These are phyloP conservation scores for Halichoerus grypus DNA, from an alignment of 2,113 vertebrate genomes.

Conservation along the genomic window DNA sequence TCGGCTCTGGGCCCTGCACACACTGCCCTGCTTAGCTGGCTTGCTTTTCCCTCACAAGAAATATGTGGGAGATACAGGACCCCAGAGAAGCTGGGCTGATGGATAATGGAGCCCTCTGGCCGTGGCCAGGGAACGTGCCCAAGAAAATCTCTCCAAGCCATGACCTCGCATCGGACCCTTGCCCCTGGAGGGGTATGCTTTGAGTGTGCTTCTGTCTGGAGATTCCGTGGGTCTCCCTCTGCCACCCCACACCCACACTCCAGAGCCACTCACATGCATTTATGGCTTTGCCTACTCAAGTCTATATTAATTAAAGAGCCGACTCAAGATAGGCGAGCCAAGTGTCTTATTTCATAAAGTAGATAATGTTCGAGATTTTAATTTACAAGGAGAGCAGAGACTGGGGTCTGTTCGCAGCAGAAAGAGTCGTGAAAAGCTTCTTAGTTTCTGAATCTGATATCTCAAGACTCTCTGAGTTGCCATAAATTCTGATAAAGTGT, in stretches of 20 bases:
- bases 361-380: conserved; percentile 81
- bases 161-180: background rate
- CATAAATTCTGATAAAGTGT: conserved; percentile 90
- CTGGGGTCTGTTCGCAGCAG: conserved; percentile 69
- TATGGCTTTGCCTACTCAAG: conserved; percentile 46
- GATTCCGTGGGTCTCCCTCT: fast-evolving
- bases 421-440: conserved; percentile 72
- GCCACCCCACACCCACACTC: background rate
- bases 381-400: conserved; percentile 79
- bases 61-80: background rate
- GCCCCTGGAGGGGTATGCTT: background rate
- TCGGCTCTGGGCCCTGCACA: fast-evolving
- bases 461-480: conserved; percentile 83
- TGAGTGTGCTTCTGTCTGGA: background rate
- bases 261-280: background rate
- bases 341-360: conserved; percentile 80
- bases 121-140: background rate
- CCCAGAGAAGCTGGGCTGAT: background rate
- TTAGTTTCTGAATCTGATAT: conserved; percentile 85
- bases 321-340: conserved; percentile 73
- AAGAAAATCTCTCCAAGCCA: background rate
- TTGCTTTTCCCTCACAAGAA: background rate
- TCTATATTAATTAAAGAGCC: conserved; percentile 79
- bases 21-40: background rate
- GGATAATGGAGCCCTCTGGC: background rate